Percentiles rank a stretch among this genome's conserved stretches.
phyloP scores from a whole-genome alignment of 1,140 invertebrate genomes.

The Atta texana region DNA sequence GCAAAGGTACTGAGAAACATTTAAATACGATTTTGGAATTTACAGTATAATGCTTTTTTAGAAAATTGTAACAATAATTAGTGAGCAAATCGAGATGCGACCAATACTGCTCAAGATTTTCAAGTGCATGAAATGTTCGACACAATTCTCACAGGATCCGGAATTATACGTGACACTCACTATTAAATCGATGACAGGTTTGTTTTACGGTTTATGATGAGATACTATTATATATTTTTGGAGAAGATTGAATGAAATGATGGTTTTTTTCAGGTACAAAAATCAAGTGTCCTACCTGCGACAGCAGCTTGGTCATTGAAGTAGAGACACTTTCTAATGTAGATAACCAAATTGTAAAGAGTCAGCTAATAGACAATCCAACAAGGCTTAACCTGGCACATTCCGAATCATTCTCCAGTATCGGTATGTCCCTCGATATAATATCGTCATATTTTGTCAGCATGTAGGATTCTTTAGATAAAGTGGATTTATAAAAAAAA shows the following conservation, averaged over 20 bases:
- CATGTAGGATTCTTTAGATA: conserved; percentile 11
- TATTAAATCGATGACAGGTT: conserved; percentile 75
- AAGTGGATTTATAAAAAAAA: conserved; percentile 6
- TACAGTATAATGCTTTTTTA: conserved; percentile 70
- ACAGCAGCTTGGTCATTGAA: conserved; percentile 87
- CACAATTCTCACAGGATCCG: conserved; percentile 87
- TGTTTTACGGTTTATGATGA: conserved; percentile 37
- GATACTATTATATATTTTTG: neutral
- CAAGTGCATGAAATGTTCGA: conserved; percentile 89
- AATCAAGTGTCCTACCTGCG: conserved; percentile 87
- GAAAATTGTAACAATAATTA: conserved; percentile 86
- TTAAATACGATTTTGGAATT: conserved; percentile 24
- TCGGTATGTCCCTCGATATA: conserved; percentile 76
- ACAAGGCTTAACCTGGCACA: conserved; percentile 75
- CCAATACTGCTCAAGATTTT: conserved; percentile 86
- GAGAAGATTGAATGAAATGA: conserved; percentile 15
- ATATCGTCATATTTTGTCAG: neutral
- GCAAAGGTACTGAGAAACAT: conserved; percentile 84
- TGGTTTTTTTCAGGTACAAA: conserved; percentile 73
- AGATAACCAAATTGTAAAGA: conserved; percentile 63
- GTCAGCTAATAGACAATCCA: conserved; percentile 55
- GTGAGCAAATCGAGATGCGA: conserved; percentile 85
- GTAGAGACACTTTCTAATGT: conserved; percentile 78
- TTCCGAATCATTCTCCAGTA: conserved; percentile 84
- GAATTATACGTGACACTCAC: conserved; percentile 74